Conservation (phyloP, 2,888 invertebrate genomes). For the Crepidodera aurea region DNA sequence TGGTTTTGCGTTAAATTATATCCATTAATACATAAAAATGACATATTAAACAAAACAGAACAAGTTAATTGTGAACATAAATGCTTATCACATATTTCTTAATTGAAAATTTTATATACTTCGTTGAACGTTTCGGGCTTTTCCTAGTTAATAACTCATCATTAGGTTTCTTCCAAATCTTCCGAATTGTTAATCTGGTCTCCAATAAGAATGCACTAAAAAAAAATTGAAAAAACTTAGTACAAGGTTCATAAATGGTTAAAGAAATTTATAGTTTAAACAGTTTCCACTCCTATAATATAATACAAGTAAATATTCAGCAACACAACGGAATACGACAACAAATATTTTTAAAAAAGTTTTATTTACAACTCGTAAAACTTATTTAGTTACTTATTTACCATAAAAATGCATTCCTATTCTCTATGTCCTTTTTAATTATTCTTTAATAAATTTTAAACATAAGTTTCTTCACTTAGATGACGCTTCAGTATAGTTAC, state of each 20-base stretch:
- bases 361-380: neutral
- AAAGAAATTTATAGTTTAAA: too few species aligned
- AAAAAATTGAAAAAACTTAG: slow-evolving; percentile 6
- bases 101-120: neutral
- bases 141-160: neutral
- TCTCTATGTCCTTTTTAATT: neutral
- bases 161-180: slow-evolving; percentile 29
- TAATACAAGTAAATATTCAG: neutral
- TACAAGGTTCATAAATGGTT: too few species aligned
- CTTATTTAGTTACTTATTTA: neutral
- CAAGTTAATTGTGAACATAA: too few species aligned
- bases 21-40: too few species aligned
- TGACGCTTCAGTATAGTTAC: neutral
- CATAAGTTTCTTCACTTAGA: neutral
- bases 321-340: neutral
- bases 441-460: neutral
- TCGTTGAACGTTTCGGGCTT: neutral
- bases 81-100: slow-evolving; percentile 19
- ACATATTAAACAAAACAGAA: too few species aligned
- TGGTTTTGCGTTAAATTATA: too few species aligned
- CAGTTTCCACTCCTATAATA: too few species aligned
- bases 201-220: slow-evolving; percentile 24
- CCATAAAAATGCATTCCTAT: slow-evolving; percentile 2
- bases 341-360: neutral
- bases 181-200: slow-evolving; percentile 7